Evolutionary conservation across 2,888 invertebrate genomes (phyloP), one percentile per base, ranked within the genome.

Genomic region (Phasia obesa): DNA sequence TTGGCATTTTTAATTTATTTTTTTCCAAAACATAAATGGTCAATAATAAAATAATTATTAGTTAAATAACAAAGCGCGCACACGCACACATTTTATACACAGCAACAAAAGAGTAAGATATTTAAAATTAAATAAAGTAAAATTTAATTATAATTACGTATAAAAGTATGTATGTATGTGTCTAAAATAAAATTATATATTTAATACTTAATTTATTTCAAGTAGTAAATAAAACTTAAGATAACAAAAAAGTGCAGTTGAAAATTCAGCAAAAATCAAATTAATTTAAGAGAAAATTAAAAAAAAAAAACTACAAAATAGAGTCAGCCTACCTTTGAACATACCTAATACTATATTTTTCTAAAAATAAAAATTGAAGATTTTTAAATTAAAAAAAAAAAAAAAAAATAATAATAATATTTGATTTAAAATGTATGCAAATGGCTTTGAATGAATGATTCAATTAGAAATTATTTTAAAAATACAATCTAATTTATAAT

Each of bases 21-120:
- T 42, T 42, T 42, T n/a, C 4, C 4, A n/a, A 15, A 15, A 15
- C 31, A 60, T 13, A 55, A 62, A 17, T 17, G 11, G 60, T 21
- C 9, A 38, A 67, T 42, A 76, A 47, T 53, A 44, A 49, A 53
- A n/a, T n/a, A n/a, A n/a, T n/a, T n/a, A n/a, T n/a, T n/a, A n/a
- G n/a, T n/a, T 27, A 21, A 17, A 35, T n/a, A 31, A 44, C 13
- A 7, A 38, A 51, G 11, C 19, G 60, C 67, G 44, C 73, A 73
- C 67, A 74, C 65, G 49, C 44, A 67, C 42, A 73, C 55, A 27
- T 53, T 62, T 64, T 55, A 35, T 55, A 64, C 23, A 55, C 42
- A 44, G n/a, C 62, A 57, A 47, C 44, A 64, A 19, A 69, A 49
- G 73, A 59, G 79, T 73, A 80, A 80, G 79, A 74, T 80, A 80